phyloP scores from a whole-genome alignment of 2,797 vertebrate species.

The Rhodeus uyekii region DNA sequence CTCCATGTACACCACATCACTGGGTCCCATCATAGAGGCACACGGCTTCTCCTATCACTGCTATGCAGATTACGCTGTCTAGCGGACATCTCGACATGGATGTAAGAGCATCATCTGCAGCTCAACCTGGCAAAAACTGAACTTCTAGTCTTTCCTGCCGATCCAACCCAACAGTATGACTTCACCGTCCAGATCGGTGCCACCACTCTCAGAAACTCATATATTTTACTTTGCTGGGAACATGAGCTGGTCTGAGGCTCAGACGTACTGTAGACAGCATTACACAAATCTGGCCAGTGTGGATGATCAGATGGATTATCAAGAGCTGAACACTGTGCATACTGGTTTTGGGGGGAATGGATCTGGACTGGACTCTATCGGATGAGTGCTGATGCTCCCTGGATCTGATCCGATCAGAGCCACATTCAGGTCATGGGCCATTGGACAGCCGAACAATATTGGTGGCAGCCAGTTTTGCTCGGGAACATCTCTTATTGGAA shows the following conservation, averaged over 20 bases:
- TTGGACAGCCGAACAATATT: neutral
- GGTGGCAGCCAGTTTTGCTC: neutral
- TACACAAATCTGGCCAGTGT: neutral
- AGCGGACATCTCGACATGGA: too few relatives aligned
- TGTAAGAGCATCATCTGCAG: too few relatives aligned
- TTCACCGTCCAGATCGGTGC: too few relatives aligned
- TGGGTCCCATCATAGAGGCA: too few relatives aligned
- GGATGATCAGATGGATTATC: neutral
- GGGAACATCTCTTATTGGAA: neutral
- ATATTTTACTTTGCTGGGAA: neutral
- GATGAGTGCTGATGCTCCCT: neutral
- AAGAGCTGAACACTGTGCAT: neutral
- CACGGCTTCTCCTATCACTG: too few relatives aligned
- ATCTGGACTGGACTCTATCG: neutral
- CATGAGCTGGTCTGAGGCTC: neutral
- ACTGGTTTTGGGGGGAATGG: neutral
- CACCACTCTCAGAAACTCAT: neutral
- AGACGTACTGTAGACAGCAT: neutral
- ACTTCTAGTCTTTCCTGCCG: too few relatives aligned
- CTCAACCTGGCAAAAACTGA: too few relatives aligned
- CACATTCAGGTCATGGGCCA: neutral
- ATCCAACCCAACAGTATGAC: too few relatives aligned
- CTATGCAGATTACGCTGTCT: too few relatives aligned
- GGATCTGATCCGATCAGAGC: neutral
- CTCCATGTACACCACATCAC: too few relatives aligned